These are phyloP conservation scores for Oncorhynchus tshawytscha DNA, from an alignment of 2,113 vertebrate species.

Conservation along the genomic window DNA sequence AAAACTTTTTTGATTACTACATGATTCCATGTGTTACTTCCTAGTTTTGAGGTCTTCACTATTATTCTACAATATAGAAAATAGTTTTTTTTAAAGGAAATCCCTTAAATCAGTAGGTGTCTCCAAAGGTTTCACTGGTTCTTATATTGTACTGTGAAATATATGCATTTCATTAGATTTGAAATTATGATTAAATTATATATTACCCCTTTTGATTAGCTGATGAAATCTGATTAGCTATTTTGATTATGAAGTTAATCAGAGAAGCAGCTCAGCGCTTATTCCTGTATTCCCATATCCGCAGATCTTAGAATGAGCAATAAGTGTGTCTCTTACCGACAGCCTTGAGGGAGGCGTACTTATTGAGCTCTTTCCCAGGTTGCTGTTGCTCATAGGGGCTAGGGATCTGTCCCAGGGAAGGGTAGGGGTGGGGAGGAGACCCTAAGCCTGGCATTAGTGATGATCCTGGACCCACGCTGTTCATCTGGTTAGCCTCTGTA, in stretches of 20 bases:
- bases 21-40: too few species aligned
- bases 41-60: too few species aligned
- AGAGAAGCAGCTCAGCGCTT: neutral
- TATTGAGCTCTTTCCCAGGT: constrained; percentile 86
- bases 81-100: too few species aligned
- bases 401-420: constrained; percentile 81
- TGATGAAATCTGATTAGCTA: neutral
- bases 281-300: neutral
- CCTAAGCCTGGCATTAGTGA: constrained; percentile 80
- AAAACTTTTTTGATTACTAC: too few species aligned
- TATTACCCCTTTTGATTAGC: neutral
- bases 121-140: neutral
- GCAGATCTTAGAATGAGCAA: neutral
- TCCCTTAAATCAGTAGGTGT: too few species aligned
- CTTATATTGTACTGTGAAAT: neutral
- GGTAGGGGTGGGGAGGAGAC: constrained; percentile 83
- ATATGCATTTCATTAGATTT: too few species aligned
- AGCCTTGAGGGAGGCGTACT: constrained; percentile 90
- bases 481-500: constrained; percentile 85
- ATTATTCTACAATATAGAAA: too few species aligned
- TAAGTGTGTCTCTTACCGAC: constrained; percentile 78
- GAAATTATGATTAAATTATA: neutral
- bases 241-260: neutral
- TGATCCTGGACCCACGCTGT: constrained; percentile 82
- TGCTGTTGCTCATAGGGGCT: constrained; percentile 88